Percentiles rank a stretch among this genome's conserved stretches.
Conservation (phyloP, 2,888 invertebrate species). For the Drymonia ruficornis region DNA sequence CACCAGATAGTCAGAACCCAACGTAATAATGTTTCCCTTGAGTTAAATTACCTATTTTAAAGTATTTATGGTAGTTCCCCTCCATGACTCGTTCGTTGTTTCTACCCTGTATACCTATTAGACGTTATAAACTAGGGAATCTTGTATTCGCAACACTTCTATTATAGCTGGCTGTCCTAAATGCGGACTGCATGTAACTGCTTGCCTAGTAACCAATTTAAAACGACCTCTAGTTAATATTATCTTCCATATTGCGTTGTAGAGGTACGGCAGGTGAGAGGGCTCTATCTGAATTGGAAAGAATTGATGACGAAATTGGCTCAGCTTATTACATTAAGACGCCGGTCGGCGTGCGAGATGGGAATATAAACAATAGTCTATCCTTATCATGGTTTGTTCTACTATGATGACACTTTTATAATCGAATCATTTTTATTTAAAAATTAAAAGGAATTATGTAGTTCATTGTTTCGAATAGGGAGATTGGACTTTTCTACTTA, state of each 20-base stretch:
- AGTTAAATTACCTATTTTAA: too few species aligned
- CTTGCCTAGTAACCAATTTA: constrained; percentile 23
- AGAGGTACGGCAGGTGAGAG: constrained; percentile 3
- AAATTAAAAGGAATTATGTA: too few species aligned
- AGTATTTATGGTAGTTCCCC: too few species aligned
- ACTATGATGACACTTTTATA: constrained; percentile 5
- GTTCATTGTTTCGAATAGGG: too few species aligned
- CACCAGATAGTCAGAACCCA: too few species aligned
- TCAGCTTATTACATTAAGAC: constrained; percentile 47
- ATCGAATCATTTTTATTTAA: too few species aligned
- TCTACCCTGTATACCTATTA: too few species aligned
- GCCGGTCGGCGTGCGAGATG: constrained; percentile 36
- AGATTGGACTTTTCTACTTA: too few species aligned
- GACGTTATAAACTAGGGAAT: too few species aligned
- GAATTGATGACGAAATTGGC: constrained; percentile 50
- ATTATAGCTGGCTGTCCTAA: constrained; percentile 25
- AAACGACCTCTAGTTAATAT: constrained; percentile 12
- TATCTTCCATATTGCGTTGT: not conserved
- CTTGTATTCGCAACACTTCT: not conserved
- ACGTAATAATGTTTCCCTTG: too few species aligned
- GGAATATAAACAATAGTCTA: constrained; percentile 48
- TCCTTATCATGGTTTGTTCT: constrained; percentile 27
- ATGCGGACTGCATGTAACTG: constrained; percentile 20
- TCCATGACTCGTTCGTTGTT: too few species aligned
- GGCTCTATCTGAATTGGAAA: constrained; percentile 25